phyloP scores from a whole-genome alignment of 1,140 invertebrate species.

The Procambarus virginalis region DNA sequence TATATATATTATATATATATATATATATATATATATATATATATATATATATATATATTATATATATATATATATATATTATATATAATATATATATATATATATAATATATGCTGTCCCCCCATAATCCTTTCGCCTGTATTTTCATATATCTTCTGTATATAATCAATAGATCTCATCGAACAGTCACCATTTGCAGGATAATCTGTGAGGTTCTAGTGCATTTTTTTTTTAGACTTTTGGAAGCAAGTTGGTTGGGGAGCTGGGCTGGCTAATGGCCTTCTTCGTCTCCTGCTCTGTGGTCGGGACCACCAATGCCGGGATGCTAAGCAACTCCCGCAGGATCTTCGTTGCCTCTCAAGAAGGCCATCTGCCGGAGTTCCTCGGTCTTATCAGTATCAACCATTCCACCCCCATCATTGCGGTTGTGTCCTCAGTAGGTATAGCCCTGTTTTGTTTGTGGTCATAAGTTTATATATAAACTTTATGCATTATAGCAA shows the following conservation, averaged over 20 bases:
- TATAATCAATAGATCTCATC: background rate
- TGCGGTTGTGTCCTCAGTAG: constrained; percentile 92
- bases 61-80: too few species aligned
- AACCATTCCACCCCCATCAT: constrained; percentile 89
- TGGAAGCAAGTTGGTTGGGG: constrained; percentile 82
- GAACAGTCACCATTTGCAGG: too few species aligned
- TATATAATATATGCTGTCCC: too few species aligned
- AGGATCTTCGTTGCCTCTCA: constrained; percentile 93
- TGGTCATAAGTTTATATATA: too few species aligned
- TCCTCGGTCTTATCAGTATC: constrained; percentile 90
- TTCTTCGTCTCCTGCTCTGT: constrained; percentile 88
- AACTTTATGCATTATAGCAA: too few species aligned
- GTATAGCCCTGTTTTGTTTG: constrained; percentile 71
- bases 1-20: too few species aligned
- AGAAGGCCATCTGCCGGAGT: constrained; percentile 89
- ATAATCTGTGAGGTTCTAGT: background rate
- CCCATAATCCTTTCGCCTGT: too few species aligned
- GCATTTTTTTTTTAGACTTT: constrained; percentile 81
- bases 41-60: too few species aligned
- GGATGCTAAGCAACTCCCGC: constrained; percentile 80
- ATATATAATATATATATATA: too few species aligned
- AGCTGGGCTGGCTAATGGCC: constrained; percentile 85
- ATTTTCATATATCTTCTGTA: too few species aligned
- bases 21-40: too few species aligned
- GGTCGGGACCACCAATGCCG: constrained; percentile 88